Evolutionary conservation across 2,113 vertebrate genomes (phyloP).

Genomic region (Notechis scutatus): DNA sequence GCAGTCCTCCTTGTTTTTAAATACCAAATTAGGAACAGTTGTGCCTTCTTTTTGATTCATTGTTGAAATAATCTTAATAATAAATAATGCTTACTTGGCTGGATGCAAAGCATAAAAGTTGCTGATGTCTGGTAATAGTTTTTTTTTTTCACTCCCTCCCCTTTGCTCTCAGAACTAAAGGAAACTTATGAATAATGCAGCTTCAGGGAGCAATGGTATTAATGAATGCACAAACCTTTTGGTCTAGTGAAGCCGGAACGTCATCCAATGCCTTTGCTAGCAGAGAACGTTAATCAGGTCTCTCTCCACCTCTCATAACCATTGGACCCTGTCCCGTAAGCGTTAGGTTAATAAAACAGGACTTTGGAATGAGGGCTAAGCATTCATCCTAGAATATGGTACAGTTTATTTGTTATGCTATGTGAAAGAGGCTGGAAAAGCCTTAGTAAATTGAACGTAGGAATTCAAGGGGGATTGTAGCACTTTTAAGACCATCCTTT

Average conservation of each 20-base stretch:
- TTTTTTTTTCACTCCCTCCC: neutral
- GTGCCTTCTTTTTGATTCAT: neutral
- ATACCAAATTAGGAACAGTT: neutral
- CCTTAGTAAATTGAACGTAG: neutral
- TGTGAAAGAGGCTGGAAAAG: neutral
- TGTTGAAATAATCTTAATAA: neutral
- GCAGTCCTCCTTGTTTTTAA: neutral
- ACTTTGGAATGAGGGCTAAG: neutral
- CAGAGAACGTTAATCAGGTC: neutral
- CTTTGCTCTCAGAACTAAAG: neutral
- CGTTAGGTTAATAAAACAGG: neutral
- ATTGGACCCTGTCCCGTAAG: neutral
- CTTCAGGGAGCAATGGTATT: constrained; percentile 2
- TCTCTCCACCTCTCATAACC: neutral
- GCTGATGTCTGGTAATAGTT: neutral
- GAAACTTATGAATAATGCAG: constrained; percentile 15
- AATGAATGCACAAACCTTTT: constrained; percentile 13
- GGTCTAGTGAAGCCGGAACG: neutral
- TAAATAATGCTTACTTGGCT: neutral
- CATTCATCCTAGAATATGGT: neutral
- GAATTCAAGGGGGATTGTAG: neutral
- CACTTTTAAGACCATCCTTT: neutral
- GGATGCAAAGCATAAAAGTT: neutral
- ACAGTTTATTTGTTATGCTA: neutral
- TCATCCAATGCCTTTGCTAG: neutral